Conservation (phyloP, 1,140 invertebrate species). For the Drosophila paulistorum region DNA sequence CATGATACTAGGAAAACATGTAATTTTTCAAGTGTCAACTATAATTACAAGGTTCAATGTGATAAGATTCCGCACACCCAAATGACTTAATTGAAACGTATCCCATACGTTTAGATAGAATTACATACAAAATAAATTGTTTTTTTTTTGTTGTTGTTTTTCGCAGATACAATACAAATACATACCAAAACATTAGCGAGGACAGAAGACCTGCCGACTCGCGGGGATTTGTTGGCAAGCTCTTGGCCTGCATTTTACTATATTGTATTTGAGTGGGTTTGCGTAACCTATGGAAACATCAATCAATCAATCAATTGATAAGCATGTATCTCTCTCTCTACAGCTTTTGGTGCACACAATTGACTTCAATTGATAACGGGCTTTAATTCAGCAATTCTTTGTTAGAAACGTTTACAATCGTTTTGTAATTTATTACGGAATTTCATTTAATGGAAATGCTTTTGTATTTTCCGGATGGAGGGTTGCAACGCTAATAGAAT, state of each 20-base stretch:
- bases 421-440: background rate
- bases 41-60: slow-evolving; percentile 8
- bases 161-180: background rate
- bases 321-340: background rate
- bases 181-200: slow-evolving; percentile 71
- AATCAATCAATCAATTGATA: slow-evolving; percentile 7
- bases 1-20: background rate
- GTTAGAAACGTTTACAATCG: slow-evolving; percentile 1
- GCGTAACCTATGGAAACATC: slow-evolving; percentile 2
- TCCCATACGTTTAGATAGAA: background rate
- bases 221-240: slow-evolving; percentile 62
- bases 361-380: background rate
- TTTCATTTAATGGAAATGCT: background rate
- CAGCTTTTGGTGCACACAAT: background rate
- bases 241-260: slow-evolving; percentile 52
- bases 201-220: slow-evolving; percentile 62
- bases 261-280: slow-evolving; percentile 24
- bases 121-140: background rate
- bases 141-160: background rate
- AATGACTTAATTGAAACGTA: slow-evolving; percentile 4
- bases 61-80: slow-evolving; percentile 10
- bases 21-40: slow-evolving; percentile 15
- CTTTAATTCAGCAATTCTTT: background rate
- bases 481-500: background rate
- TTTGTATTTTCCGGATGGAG: no score